Conservation (phyloP, 2,797 vertebrate genomes). For the Melanogrammus aeglefinus region DNA sequence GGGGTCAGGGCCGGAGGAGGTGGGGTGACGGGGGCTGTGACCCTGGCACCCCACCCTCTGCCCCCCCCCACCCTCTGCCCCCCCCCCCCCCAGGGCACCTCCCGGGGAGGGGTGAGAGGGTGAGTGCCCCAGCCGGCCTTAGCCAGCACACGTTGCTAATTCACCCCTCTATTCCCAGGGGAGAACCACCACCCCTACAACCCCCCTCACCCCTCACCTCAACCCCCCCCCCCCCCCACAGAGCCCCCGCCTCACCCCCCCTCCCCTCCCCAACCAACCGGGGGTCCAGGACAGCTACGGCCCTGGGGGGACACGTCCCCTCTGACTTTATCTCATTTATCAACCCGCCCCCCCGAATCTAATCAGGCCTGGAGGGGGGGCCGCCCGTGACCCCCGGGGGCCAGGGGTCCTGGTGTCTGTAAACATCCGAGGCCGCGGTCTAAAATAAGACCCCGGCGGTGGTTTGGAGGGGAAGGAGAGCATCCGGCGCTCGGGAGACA, state of each 20-base stretch:
- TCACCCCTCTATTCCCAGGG: slow-evolving; percentile 67
- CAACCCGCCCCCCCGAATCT: slow-evolving; percentile 72
- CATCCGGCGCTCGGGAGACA: slow-evolving; percentile 68
- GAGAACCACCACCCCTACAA: no score
- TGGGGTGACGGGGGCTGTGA: slow-evolving; percentile 75
- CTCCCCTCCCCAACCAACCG: slow-evolving; percentile 20
- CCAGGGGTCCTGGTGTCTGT: slow-evolving; percentile 72
- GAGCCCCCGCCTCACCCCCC: no score
- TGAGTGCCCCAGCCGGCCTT: slow-evolving; percentile 59
- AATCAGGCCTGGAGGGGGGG: slow-evolving; percentile 73
- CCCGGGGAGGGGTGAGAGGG: slow-evolving; percentile 71
- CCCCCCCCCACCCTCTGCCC: slow-evolving; percentile 72
- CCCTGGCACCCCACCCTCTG: slow-evolving; percentile 84
- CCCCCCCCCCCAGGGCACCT: slow-evolving; percentile 76
- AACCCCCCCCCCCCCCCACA: no score
- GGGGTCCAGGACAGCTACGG: slow-evolving; percentile 46
- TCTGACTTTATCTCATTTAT: slow-evolving; percentile 79
- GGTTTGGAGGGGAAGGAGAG: slow-evolving; percentile 60
- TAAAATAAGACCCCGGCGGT: slow-evolving; percentile 68
- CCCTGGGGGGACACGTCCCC: slow-evolving; percentile 60
- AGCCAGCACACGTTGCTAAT: slow-evolving; percentile 73
- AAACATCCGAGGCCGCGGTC: slow-evolving; percentile 78
- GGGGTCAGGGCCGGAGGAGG: slow-evolving; percentile 78
- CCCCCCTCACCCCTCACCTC: no score
- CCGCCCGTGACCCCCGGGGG: slow-evolving; percentile 68